Percentiles rank a stretch among this genome's conserved stretches.
Evolutionary conservation across 2,113 vertebrate species (phyloP).

Genomic region (Microtus montanus): DNA sequence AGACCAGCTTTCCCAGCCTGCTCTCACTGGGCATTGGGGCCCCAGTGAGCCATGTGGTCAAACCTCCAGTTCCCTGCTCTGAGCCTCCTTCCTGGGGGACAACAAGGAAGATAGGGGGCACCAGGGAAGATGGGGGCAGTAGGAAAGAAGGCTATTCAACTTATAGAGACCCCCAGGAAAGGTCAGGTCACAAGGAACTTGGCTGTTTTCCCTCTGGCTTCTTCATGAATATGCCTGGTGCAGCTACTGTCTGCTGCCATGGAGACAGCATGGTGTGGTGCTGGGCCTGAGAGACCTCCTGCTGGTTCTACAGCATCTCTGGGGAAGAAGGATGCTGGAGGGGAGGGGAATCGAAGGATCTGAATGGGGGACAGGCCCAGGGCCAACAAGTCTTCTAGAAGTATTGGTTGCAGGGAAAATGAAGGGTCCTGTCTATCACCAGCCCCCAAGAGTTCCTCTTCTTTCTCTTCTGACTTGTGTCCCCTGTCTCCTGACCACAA

Average conservation of each 20-base stretch:
- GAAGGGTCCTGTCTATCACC: background rate
- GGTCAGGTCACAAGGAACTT: conserved; percentile 25
- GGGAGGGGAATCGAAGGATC: background rate
- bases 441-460: background rate
- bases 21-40: background rate
- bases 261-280: conserved; percentile 39
- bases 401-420: background rate
- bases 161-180: background rate
- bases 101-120: no score
- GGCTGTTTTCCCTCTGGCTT: conserved; percentile 49
- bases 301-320: background rate
- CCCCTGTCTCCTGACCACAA: background rate
- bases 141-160: background rate
- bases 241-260: conserved; percentile 59
- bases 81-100: background rate
- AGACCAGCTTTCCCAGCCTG: background rate
- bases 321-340: background rate
- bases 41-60: background rate
- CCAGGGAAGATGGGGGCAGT: no score
- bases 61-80: background rate
- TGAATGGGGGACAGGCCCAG: background rate
- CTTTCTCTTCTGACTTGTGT: background rate
- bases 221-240: conserved; percentile 13
- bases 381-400: conserved; percentile 3
- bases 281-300: background rate